Base-by-base conservation (phyloP, 2,888 invertebrate species). In the Polyommatus icarus region DNA sequence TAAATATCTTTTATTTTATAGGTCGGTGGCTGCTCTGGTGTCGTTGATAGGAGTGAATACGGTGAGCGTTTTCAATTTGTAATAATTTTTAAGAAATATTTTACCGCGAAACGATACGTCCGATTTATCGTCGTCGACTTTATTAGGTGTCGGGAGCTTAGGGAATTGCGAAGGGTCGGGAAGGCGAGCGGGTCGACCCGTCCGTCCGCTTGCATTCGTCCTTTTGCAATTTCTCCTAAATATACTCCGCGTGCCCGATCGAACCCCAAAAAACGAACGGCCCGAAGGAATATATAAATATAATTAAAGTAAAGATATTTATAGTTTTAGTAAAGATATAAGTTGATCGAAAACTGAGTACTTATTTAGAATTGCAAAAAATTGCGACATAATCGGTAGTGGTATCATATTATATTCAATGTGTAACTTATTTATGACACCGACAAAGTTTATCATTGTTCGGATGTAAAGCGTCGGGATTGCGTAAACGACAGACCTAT, bases 381-480 rank as follows among this genome's bases (percentile, higher is more conserved):
- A n/a, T 20, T 29, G 75, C 46, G 46, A 50, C 24, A 75, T 15
- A 54, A 46, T 20, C 20, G 24, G 46, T 73, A 73, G 20, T 73
- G 40, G 20, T 73, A 73, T 46, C 29, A 50, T 75, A 50, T 75
- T 46, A 75, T 46, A 75, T 24, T 46, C 7, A 50, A 54, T 50
- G 50, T 73, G n/a, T 18, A 67, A 71, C 76, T 77, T 77, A 83
- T 84, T 85, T 84, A 83, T 83, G 85, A 84, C 87, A 90, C 91
- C 93, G 93, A 92, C 93, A 93, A 93, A 93, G 89, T 93, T 93
- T 93, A 93, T 93, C 93, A 87, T 83, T 81, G 84, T 84, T 93
- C 93, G 93, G 93, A 94, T 93, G 92, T 90, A 87, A 86, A 83
- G 85, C 86, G 90, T 87, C 91, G 90, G 88, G 87, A 87, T 93